Conservation (phyloP, 1,140 invertebrate genomes). For the Augochlora pura region DNA sequence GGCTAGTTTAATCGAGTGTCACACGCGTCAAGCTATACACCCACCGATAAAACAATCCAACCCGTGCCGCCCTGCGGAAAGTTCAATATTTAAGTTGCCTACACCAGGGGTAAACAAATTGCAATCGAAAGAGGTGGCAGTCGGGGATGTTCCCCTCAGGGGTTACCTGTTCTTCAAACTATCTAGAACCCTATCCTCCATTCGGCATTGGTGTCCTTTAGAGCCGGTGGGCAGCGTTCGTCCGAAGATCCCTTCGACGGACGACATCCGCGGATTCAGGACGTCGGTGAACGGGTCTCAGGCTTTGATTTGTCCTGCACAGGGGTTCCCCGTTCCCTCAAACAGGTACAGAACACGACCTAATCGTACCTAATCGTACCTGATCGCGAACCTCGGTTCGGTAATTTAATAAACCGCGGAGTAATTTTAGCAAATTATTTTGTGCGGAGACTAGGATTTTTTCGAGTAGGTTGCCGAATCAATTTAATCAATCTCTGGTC, state of each 20-base stretch:
- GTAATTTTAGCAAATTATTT: too few relatives aligned
- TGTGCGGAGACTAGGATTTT: too few relatives aligned
- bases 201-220: conserved; percentile 49
- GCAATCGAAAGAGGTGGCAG: not conserved
- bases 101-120: not conserved
- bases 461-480: too few relatives aligned
- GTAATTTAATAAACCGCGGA: too few relatives aligned
- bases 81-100: too few relatives aligned
- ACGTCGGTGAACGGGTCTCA: conserved; percentile 70
- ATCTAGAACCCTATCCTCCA: not conserved
- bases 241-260: conserved; percentile 78
- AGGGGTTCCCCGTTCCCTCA: conserved; percentile 84
- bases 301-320: conserved; percentile 83
- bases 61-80: too few relatives aligned
- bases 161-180: conserved; percentile 44
- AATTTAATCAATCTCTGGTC: too few relatives aligned
- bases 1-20: too few relatives aligned
- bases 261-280: conserved; percentile 76
- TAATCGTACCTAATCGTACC: too few relatives aligned
- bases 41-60: too few relatives aligned
- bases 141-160: conserved; percentile 26
- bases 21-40: too few relatives aligned
- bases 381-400: too few relatives aligned
- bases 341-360: conserved; percentile 79
- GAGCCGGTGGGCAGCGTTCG: conserved; percentile 78